phyloP scores from a whole-genome alignment of 2,113 vertebrate species.

The Nycticebus coucang region DNA sequence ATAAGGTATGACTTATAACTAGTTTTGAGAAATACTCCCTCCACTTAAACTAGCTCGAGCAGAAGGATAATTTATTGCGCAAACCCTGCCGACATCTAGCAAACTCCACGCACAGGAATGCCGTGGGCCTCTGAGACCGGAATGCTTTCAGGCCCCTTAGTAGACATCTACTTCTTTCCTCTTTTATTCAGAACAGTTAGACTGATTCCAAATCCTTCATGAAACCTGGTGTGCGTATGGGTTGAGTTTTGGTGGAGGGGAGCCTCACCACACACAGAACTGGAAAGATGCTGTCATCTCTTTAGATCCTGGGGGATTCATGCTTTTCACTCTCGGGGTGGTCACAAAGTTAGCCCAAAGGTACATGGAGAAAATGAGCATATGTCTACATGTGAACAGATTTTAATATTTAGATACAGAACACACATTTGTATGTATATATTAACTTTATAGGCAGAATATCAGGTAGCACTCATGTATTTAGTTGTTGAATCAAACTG shows the following conservation, averaged over 20 bases:
- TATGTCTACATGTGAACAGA: neutral
- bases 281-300: neutral
- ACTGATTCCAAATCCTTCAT: neutral
- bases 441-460: neutral
- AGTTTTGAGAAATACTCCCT: neutral
- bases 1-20: neutral
- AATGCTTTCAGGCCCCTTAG: neutral
- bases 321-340: neutral
- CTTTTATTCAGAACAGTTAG: neutral
- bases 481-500: constrained; percentile 21
- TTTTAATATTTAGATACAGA: neutral
- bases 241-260: neutral
- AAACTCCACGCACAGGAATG: neutral
- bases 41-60: neutral
- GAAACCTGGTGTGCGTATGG: neutral
- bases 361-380: neutral
- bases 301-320: neutral
- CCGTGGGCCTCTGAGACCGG: neutral
- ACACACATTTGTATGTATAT: neutral
- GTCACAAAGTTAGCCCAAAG: neutral
- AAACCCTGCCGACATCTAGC: neutral
- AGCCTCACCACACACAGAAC: neutral
- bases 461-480: neutral
- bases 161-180: neutral
- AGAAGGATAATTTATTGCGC: neutral